Evolutionary conservation across 1,140 invertebrate species (phyloP).

Genomic region (Drosophila sp.): DNA sequence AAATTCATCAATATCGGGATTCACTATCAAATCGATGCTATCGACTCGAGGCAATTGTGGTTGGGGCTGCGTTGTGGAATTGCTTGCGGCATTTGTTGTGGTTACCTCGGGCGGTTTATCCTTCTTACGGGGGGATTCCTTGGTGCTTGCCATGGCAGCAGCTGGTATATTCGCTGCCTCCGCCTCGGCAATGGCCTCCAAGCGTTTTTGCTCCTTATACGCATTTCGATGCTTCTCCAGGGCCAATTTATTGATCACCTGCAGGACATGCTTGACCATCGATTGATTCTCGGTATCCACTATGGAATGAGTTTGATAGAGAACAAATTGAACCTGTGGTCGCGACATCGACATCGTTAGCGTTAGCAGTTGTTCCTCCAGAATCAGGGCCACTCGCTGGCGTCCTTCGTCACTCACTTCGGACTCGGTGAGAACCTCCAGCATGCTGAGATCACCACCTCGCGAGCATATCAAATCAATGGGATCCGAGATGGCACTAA

Average conservation of each 20-base stretch:
- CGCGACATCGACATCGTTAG: slow-evolving; percentile 87
- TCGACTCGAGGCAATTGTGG: slow-evolving; percentile 48
- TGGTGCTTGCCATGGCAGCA: slow-evolving; percentile 58
- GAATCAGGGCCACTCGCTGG: slow-evolving; percentile 85
- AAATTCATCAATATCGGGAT: slow-evolving; percentile 89
- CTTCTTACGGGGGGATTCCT: slow-evolving; percentile 70
- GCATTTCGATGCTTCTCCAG: slow-evolving; percentile 85
- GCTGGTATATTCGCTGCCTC: slow-evolving; percentile 76
- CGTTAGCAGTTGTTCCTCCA: slow-evolving; percentile 88
- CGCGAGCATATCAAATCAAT: slow-evolving; percentile 88
- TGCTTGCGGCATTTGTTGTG: slow-evolving; percentile 19
- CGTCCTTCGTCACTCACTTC: slow-evolving; percentile 86
- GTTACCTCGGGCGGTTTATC: slow-evolving; percentile 47
- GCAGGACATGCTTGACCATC: slow-evolving; percentile 86
- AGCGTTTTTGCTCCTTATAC: slow-evolving; percentile 68
- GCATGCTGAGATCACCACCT: slow-evolving; percentile 87
- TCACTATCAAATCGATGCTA: slow-evolving; percentile 65
- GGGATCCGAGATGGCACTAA: slow-evolving; percentile 89
- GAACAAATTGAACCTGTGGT: slow-evolving; percentile 88
- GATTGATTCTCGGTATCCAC: slow-evolving; percentile 87
- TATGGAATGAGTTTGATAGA: slow-evolving; percentile 89
- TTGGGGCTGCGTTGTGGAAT: background rate
- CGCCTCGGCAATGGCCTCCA: slow-evolving; percentile 73
- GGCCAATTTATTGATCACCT: slow-evolving; percentile 86
- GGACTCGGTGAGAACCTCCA: slow-evolving; percentile 87